A percentile compares a stretch with the other conserved stretches of the same genome.
These are phyloP conservation scores for Aramus guarauna DNA, from an alignment of 2,113 vertebrate species.

Conservation along the genomic window DNA sequence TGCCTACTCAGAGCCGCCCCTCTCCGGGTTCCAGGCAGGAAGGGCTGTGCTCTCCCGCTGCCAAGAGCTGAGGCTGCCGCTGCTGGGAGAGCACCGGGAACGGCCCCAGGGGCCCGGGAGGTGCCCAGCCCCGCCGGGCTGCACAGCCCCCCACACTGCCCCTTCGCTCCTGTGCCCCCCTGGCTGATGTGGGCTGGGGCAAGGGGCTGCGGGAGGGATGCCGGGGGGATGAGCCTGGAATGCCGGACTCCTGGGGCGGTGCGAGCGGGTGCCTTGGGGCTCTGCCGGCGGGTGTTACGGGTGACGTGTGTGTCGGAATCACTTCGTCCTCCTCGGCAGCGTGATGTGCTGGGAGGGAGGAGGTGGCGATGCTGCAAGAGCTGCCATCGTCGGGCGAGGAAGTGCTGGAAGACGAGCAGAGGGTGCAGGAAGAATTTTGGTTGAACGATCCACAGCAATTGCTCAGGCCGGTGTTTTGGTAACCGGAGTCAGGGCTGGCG, in stretches of 20 bases:
- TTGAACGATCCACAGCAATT: neutral
- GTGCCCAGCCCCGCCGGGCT: accelerated
- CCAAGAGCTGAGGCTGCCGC: accelerated
- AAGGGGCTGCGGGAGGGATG: neutral
- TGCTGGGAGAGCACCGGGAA: neutral
- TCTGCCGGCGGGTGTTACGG: accelerated
- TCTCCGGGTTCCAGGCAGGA: neutral
- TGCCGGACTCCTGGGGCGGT: accelerated
- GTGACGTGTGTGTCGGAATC: accelerated
- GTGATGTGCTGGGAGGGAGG: neutral
- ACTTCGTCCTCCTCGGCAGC: neutral
- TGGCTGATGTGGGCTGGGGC: neutral
- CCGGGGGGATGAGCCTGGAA: neutral
- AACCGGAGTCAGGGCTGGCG: accelerated
- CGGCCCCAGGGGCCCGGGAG: accelerated
- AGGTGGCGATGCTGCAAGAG: neutral
- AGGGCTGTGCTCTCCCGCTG: neutral
- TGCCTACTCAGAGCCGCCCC: neutral
- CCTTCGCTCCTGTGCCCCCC: accelerated
- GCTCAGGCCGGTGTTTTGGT: accelerated
- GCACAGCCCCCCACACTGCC: accelerated
- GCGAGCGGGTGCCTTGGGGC: neutral
- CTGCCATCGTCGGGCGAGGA: accelerated
- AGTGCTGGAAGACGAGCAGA: neutral
- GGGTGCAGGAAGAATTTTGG: accelerated